Conservation (phyloP, 2,113 vertebrate genomes). For the Caranx melampygus region DNA sequence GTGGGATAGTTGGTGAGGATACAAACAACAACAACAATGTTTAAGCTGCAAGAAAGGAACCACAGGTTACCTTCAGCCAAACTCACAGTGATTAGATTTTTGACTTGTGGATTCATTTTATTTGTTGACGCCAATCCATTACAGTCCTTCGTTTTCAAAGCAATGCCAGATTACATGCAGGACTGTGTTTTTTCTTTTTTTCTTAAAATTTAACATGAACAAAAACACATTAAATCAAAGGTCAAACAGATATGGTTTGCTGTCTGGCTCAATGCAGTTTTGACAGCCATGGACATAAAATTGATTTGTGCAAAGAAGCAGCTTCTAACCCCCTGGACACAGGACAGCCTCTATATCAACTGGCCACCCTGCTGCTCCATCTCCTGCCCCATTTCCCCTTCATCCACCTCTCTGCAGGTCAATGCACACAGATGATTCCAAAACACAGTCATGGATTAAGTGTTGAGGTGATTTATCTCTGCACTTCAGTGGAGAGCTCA, state of each 20-base stretch:
- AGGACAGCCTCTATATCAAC: constrained; percentile 20
- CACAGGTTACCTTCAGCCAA: not conserved
- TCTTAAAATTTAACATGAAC: constrained; percentile 11
- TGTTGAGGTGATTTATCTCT: constrained; percentile 71
- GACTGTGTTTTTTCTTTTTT: not conserved
- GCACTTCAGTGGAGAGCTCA: constrained; percentile 64
- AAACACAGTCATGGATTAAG: constrained; percentile 64
- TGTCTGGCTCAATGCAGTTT: constrained; percentile 19
- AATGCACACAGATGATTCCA: constrained; percentile 46
- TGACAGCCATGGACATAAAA: constrained; percentile 25
- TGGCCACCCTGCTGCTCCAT: constrained; percentile 38
- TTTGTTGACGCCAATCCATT: not conserved
- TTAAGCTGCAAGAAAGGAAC: not conserved
- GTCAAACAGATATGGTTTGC: constrained; percentile 22
- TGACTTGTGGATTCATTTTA: not conserved
- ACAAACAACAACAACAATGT: not conserved
- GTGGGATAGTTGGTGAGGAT: not conserved
- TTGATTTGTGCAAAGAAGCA: constrained; percentile 45
- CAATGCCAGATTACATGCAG: not conserved
- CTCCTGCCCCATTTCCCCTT: constrained; percentile 50
- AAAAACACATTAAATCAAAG: constrained; percentile 13
- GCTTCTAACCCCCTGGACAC: constrained; percentile 22
- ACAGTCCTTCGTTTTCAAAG: not conserved
- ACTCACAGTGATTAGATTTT: not conserved
- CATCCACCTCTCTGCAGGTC: constrained; percentile 58